These are phyloP conservation scores for Pygmarrhopalites habei DNA, from an alignment of 1,140 invertebrate species.

Conservation along the genomic window DNA sequence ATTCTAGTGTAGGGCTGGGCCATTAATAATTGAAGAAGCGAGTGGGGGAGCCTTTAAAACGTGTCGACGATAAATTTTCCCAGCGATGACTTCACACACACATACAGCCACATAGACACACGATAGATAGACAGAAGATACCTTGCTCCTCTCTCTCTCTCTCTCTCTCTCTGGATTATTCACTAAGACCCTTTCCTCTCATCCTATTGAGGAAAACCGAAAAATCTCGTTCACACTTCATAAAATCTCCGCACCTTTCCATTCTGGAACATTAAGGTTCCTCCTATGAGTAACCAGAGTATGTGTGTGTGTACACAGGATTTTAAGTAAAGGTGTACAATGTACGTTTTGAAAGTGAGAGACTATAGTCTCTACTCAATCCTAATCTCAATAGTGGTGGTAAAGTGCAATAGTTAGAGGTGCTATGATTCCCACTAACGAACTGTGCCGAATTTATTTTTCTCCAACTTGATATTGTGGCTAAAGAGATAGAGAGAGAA, in stretches of 20 bases:
- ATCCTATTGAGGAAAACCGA: conserved; percentile 1
- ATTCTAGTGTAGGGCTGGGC: conserved; percentile 7
- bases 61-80: conserved; percentile 38
- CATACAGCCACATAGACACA: conserved; percentile 8
- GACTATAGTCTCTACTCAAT: too few relatives aligned
- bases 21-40: conserved; percentile 36
- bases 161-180: neutral
- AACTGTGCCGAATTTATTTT: conserved; percentile 35
- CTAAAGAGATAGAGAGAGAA: too few relatives aligned
- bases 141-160: neutral
- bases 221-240: conserved; percentile 38
- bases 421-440: conserved; percentile 32
- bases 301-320: too few relatives aligned
- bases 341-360: too few relatives aligned
- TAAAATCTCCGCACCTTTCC: conserved; percentile 20
- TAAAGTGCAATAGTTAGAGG: too few relatives aligned
- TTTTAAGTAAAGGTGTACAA: too few relatives aligned
- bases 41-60: conserved; percentile 33
- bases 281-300: too few relatives aligned
- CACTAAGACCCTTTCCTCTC: conserved; percentile 3
- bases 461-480: too few relatives aligned
- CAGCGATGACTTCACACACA: conserved; percentile 32
- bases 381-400: too few relatives aligned
- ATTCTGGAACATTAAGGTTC: too few relatives aligned
- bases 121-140: neutral